Conservation (phyloP, 2,113 vertebrate species). For the Lepidothrix coronata region DNA sequence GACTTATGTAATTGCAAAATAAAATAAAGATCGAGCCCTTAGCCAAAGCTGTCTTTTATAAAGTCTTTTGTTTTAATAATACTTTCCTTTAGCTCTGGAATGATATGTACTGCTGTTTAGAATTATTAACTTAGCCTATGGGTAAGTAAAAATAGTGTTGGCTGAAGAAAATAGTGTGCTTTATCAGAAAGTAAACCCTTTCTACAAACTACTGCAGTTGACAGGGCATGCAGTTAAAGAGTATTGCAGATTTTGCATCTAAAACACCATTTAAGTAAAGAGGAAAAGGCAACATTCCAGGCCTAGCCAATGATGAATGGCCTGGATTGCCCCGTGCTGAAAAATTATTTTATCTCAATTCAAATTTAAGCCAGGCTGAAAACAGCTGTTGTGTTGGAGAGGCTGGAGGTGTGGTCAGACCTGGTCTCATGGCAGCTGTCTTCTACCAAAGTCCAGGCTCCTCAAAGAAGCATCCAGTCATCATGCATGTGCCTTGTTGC, state of each 20-base stretch:
- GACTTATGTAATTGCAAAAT: neutral
- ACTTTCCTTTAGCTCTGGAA: neutral
- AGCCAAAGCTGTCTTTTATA: neutral
- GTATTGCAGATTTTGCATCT: neutral
- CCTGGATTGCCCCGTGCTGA: neutral
- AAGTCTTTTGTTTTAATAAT: neutral
- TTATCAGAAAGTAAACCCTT: neutral
- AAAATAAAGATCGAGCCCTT: neutral
- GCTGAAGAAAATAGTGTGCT: neutral
- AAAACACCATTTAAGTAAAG: neutral
- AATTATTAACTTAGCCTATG: neutral
- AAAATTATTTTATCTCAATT: neutral
- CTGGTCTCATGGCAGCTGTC: neutral
- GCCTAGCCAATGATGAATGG: neutral
- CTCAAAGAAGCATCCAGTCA: neutral
- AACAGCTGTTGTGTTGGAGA: neutral
- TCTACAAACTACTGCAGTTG: neutral
- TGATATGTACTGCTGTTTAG: neutral
- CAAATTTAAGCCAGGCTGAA: neutral
- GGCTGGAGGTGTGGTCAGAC: neutral
- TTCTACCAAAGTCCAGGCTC: neutral
- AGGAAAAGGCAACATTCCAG: neutral
- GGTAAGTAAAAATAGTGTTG: neutral
- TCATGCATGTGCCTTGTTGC: rapidly evolving
- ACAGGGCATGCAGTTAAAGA: neutral